phyloP scores from a whole-genome alignment of 2,113 vertebrate species.

The Morone saxatilis region DNA sequence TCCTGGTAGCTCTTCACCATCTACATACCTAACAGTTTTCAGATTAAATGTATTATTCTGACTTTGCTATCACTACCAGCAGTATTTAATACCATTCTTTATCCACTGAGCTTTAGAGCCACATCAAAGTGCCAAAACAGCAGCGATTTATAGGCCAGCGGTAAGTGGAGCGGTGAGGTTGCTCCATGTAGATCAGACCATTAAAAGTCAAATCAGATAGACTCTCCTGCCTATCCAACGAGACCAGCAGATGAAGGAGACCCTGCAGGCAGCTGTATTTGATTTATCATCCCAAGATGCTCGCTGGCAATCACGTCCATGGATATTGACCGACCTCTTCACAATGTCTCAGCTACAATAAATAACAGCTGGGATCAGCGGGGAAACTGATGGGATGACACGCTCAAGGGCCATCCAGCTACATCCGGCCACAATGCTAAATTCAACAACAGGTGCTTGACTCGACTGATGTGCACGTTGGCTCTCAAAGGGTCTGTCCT shows the following conservation, averaged over 20 bases:
- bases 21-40: neutral
- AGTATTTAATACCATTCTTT: neutral
- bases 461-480: neutral
- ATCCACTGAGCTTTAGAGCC: neutral
- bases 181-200: conserved; percentile 25
- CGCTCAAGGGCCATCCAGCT: conserved; percentile 15
- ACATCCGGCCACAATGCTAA: neutral
- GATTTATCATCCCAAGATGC: conserved; percentile 47
- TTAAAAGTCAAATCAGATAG: conserved; percentile 10
- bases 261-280: conserved; percentile 17
- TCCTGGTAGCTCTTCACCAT: neutral
- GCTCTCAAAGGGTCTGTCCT: neutral
- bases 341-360: conserved; percentile 12
- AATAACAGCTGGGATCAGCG: conserved; percentile 43
- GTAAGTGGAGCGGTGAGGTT: neutral
- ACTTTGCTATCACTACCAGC: neutral
- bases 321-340: conserved; percentile 53
- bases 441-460: conserved; percentile 32
- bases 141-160: conserved; percentile 2
- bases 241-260: conserved; percentile 1
- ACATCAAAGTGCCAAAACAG: conserved; percentile 22
- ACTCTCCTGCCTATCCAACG: conserved; percentile 12
- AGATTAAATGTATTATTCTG: neutral
- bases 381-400: conserved; percentile 25
- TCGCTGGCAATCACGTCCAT: conserved; percentile 31